Evolutionary conservation across 2,113 vertebrate species (phyloP).

Genomic region (Rallus limicola): DNA sequence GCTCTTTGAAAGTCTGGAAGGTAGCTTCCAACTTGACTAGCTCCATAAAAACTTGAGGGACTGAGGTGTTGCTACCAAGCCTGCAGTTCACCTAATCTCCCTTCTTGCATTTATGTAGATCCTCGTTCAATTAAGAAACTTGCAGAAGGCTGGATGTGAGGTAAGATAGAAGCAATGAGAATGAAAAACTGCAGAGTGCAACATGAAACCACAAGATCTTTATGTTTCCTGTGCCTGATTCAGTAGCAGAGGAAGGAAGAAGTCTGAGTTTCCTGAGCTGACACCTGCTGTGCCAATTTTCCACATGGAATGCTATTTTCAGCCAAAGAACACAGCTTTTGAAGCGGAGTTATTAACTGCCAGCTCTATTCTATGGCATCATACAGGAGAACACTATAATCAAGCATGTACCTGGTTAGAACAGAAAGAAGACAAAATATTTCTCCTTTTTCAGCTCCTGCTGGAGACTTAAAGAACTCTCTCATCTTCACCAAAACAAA

Average conservation of each 20-base stretch:
- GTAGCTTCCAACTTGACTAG: neutral
- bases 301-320: neutral
- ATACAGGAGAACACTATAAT: neutral
- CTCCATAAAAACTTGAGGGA: neutral
- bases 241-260: neutral
- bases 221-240: neutral
- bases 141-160: neutral
- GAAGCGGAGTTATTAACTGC: neutral
- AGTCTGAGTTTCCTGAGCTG: neutral
- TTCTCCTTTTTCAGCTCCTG: neutral
- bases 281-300: neutral
- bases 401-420: neutral
- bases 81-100: neutral
- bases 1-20: neutral
- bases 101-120: neutral
- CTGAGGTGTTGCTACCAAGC: neutral
- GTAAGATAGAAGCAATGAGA: neutral
- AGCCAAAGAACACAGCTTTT: neutral
- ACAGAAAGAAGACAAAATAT: neutral
- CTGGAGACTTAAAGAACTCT: neutral
- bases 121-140: neutral
- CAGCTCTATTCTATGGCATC: neutral
- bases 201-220: conserved; percentile 8
- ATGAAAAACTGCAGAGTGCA: neutral
- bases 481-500: neutral